Evolutionary conservation across 2,797 vertebrate species (phyloP).

Genomic region (Aplochiton taeniatus): DNA sequence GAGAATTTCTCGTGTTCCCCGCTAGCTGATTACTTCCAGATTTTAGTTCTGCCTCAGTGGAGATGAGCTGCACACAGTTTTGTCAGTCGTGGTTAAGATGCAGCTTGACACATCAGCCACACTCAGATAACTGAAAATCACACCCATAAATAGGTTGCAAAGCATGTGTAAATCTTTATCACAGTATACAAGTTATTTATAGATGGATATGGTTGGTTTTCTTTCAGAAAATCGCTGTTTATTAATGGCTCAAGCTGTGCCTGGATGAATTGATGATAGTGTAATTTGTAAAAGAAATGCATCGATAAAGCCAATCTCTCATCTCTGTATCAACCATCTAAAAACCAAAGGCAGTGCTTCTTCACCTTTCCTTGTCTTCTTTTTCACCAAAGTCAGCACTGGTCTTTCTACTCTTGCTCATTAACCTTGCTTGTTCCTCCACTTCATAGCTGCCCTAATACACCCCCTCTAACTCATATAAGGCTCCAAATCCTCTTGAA

Average conservation of each 20-base stretch:
- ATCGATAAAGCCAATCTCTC: slow-evolving; percentile 29
- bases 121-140: slow-evolving; percentile 69
- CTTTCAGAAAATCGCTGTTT: not conserved
- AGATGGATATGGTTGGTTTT: not conserved
- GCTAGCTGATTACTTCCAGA: slow-evolving; percentile 98
- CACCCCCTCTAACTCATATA: slow-evolving; percentile 55
- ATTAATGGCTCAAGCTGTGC: not conserved
- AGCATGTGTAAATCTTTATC: slow-evolving; percentile 39
- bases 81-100: slow-evolving; percentile 85
- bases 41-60: slow-evolving; percentile 94
- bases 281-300: slow-evolving; percentile 22
- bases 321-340: slow-evolving; percentile 50
- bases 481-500: slow-evolving; percentile 58
- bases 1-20: slow-evolving; percentile 93
- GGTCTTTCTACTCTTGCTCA: slow-evolving; percentile 77
- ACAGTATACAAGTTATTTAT: not conserved
- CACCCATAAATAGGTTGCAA: slow-evolving; percentile 46
- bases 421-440: slow-evolving; percentile 83
- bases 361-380: slow-evolving; percentile 57
- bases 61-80: slow-evolving; percentile 88
- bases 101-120: slow-evolving; percentile 72
- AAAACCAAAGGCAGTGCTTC: slow-evolving; percentile 56
- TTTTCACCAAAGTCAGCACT: slow-evolving; percentile 69
- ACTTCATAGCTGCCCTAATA: slow-evolving; percentile 75
- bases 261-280: slow-evolving; percentile 1